Evolutionary conservation across 2,797 vertebrate genomes (phyloP).

Genomic region (Ataeniobius toweri): DNA sequence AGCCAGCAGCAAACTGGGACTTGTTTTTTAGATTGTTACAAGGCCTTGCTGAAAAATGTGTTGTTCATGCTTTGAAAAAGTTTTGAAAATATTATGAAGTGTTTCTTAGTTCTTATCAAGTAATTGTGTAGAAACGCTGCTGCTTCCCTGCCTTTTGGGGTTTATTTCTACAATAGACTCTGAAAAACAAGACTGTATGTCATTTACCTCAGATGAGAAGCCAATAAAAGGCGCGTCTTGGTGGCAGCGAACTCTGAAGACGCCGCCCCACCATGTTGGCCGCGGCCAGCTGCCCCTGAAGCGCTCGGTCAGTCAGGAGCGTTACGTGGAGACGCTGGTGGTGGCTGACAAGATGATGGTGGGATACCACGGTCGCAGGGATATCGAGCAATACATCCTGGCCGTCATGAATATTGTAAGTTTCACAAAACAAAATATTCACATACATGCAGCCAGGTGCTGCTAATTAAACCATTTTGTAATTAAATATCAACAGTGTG

Average conservation of each 20-base stretch:
- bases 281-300: constrained; percentile 93
- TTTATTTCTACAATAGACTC: neutral
- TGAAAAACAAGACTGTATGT: constrained; percentile 9
- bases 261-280: constrained; percentile 86
- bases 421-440: constrained; percentile 82
- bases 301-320: constrained; percentile 93
- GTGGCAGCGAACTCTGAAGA: constrained; percentile 92
- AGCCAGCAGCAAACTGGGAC: constrained; percentile 28
- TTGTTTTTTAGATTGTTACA: too few relatives aligned
- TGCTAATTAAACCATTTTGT: neutral
- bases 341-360: constrained; percentile 99
- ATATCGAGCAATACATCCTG: constrained; percentile 98
- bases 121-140: neutral
- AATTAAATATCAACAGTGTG: neutral
- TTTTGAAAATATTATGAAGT: too few relatives aligned
- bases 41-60: neutral
- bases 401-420: constrained; percentile 99
- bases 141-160: neutral
- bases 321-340: constrained; percentile 97
- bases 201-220: constrained; percentile 86
- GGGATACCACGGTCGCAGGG: constrained; percentile 94
- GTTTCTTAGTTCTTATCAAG: neutral
- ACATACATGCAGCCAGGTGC: neutral
- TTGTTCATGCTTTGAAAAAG: neutral
- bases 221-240: constrained; percentile 90